phyloP scores from a whole-genome alignment of 2,888 invertebrate species.

The Agrochola macilenta region DNA sequence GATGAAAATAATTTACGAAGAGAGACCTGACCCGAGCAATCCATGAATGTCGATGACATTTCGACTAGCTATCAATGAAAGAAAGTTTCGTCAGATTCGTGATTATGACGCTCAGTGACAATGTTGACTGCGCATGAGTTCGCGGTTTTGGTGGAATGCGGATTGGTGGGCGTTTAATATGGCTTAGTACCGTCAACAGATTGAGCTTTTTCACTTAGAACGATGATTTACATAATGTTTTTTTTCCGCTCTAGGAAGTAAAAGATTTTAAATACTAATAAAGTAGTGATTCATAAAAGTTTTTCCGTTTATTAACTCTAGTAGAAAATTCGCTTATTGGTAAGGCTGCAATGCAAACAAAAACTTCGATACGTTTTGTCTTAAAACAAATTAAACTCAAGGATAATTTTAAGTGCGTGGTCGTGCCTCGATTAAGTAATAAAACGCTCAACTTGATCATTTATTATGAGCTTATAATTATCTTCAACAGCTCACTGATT shows the following conservation, averaged over 20 bases:
- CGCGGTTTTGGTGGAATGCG: conserved; percentile 72
- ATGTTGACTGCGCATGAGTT: conserved; percentile 67
- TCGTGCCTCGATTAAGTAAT: conserved; percentile 5
- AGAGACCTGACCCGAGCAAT: not conserved
- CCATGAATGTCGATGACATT: not conserved
- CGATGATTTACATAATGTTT: not conserved
- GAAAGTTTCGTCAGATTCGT: not conserved
- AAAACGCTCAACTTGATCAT: not conserved
- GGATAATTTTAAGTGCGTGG: not conserved
- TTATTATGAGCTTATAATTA: conserved; percentile 10
- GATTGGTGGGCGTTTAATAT: conserved; percentile 62
- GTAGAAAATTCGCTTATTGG: not conserved
- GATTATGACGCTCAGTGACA: conserved; percentile 18
- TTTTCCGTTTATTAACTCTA: not conserved
- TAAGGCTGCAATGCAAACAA: not conserved
- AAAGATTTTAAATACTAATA: too few relatives aligned
- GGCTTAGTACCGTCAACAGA: conserved; percentile 46
- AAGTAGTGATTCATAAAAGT: too few relatives aligned
- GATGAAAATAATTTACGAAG: too few relatives aligned
- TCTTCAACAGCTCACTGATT: not conserved
- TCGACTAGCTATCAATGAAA: not conserved
- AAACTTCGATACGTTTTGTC: not conserved
- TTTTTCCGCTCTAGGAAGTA: not conserved
- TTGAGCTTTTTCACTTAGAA: not conserved
- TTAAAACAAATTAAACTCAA: conserved; percentile 18